Conservation (phyloP, 2,888 invertebrate genomes). For the Dryadula phaetusa region DNA sequence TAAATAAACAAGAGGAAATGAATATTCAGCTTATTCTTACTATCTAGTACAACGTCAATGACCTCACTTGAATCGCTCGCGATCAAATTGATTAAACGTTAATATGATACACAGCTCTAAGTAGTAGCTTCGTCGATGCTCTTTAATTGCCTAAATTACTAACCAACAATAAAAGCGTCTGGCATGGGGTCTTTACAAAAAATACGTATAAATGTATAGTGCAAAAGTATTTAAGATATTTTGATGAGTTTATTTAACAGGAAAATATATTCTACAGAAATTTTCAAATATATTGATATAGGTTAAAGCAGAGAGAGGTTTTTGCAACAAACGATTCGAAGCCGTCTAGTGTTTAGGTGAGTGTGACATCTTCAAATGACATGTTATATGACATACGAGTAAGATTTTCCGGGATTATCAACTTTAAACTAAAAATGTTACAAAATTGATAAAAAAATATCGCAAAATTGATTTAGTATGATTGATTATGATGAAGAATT, state of each 20-base stretch:
- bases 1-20: conserved; percentile 48
- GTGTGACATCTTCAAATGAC: not conserved
- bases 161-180: conserved; percentile 33
- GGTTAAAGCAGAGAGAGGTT: not conserved
- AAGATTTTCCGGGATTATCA: not conserved
- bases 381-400: not conserved
- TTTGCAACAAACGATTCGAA: not conserved
- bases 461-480: too few species aligned
- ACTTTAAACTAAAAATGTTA: not conserved
- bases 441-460: too few species aligned
- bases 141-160: conserved; percentile 74
- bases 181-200: too few species aligned
- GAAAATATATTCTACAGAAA: not conserved
- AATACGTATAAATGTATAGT: not conserved
- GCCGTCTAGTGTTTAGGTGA: not conserved
- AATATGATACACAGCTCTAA: conserved; percentile 69
- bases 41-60: conserved; percentile 51
- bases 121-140: conserved; percentile 65
- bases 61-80: conserved; percentile 65
- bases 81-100: conserved; percentile 77
- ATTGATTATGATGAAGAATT: too few species aligned
- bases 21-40: conserved; percentile 22
- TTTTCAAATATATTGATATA: too few species aligned
- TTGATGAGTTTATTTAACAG: not conserved
- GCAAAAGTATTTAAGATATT: not conserved